Evolutionary conservation across 2,888 invertebrate species (phyloP).

Genomic region (Phania funesta): DNA sequence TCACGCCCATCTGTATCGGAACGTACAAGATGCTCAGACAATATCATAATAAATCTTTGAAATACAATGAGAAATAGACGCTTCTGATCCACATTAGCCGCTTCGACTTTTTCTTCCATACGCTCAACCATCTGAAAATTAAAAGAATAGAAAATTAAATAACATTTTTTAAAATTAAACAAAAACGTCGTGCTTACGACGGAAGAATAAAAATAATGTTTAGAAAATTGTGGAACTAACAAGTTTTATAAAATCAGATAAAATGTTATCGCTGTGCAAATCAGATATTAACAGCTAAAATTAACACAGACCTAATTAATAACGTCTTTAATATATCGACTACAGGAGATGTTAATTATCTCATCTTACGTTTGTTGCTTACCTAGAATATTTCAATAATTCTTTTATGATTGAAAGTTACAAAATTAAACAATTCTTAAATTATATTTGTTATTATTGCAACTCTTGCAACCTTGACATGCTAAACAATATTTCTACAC

Average conservation of each 20-base stretch:
- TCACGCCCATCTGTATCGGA: slow-evolving; percentile 96
- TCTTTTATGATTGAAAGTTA: too few species aligned
- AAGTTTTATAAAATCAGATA: too few species aligned
- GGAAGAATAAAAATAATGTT: too few species aligned
- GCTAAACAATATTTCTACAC: neutral
- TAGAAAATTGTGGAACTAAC: too few species aligned
- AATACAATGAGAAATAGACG: slow-evolving; percentile 98
- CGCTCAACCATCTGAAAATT: slow-evolving; percentile 89
- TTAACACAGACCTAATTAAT: too few species aligned
- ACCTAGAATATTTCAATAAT: too few species aligned
- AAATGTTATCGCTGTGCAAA: too few species aligned
- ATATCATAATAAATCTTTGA: slow-evolving; percentile 98
- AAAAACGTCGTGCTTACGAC: too few species aligned
- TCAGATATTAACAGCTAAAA: too few species aligned
- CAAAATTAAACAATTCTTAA: neutral
- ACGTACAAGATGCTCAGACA: slow-evolving; percentile 96
- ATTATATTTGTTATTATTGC: neutral
- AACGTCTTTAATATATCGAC: too few species aligned
- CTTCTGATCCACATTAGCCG: slow-evolving; percentile 97
- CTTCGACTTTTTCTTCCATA: slow-evolving; percentile 97
- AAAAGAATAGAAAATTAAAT: neutral
- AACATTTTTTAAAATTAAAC: neutral
- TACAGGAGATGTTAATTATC: too few species aligned
- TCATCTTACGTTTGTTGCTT: too few species aligned
- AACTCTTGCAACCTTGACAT: slow-evolving; percentile 44